Base-by-base conservation (phyloP, 1,140 invertebrate genomes). In the Babylonia areolata region DNA sequence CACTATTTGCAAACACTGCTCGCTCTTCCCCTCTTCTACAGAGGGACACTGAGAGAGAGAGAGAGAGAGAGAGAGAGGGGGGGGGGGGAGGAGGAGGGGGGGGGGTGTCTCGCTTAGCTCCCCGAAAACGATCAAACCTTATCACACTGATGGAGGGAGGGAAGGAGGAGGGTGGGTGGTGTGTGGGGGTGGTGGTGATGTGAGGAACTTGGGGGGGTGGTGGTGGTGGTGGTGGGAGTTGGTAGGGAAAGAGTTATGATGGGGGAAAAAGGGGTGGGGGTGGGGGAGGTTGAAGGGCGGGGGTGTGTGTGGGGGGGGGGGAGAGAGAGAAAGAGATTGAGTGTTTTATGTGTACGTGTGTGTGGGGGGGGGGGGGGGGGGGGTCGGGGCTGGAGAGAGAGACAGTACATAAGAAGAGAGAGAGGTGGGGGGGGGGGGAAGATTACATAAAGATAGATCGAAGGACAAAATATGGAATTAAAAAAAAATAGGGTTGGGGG, bases 1-100 rank as follows among this genome's bases (percentile, higher is more conserved):
- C 82, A 84, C 35, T 84, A 84, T 84, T 84, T 84, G 82, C 82
- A 84, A 84, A 84, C 69, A 84, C 33, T 31, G 64, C 28, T 73
- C 39, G 2, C 28, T 28, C 69, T 33, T 17, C 15, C 17, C 37
- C 31, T 9, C 37, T 33, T 1, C 73, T 23, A 37, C 9, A 75
- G 0, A 37, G 31, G 23, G 20, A 64, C 46, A 51, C 46, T 11
- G 9, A 51, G 9, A 51, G 9, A 51, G 9, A 51, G 9, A 35
- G 31, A 35, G 11, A 11, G n/a, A 75, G 3, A 75, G 31, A 75
- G n/a, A n/a, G n/a, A n/a, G 37, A 40, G 23, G 75, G 6, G 28
- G 5, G 23, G 6, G 35, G 31, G 33, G 31, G 35, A 9, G 31
- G 31, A 75, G 31, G 35, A 35, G 2, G 17, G 35, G 37, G 78